Percentiles rank a stretch among this genome's conserved stretches.
Evolutionary conservation across 2,888 invertebrate genomes (phyloP).

Genomic region (Hedychridium roseum): DNA sequence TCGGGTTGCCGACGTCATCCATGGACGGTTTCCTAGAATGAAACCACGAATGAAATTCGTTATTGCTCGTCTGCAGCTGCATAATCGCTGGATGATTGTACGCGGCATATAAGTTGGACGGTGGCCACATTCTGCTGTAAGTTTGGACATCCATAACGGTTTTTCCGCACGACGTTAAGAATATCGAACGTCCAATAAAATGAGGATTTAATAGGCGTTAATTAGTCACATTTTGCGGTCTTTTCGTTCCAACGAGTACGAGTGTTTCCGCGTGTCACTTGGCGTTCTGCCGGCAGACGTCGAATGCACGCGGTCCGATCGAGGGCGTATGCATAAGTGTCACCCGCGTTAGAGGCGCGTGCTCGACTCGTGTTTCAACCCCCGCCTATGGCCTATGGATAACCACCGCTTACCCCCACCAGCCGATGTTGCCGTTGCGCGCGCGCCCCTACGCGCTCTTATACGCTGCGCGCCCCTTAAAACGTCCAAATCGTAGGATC

Average conservation of each 20-base stretch:
- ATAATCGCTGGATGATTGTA: conserved; percentile 57
- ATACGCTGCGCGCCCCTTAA: conserved; percentile 19
- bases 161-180: neutral
- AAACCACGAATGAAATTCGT: conserved; percentile 65
- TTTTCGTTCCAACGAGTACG: conserved; percentile 2
- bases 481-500: too few relatives aligned
- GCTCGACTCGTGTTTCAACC: conserved; percentile 50
- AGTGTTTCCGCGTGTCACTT: neutral
- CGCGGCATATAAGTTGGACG: conserved; percentile 51
- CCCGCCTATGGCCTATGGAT: conserved; percentile 27
- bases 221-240: conserved; percentile 5
- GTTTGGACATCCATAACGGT: conserved; percentile 48
- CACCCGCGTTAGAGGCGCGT: conserved; percentile 52
- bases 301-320: conserved; percentile 26
- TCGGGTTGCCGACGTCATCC: conserved; percentile 84
- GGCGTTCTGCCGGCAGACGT: neutral
- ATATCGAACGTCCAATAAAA: too few relatives aligned
- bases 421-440: conserved; percentile 25
- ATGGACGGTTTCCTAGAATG: conserved; percentile 85
- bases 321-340: conserved; percentile 50
- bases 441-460: conserved; percentile 18
- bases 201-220: too few relatives aligned
- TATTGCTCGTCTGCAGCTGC: conserved; percentile 58
- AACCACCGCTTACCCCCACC: conserved; percentile 32
- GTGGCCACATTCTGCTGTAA: conserved; percentile 56